Base-by-base conservation (phyloP, 2,888 invertebrate genomes). In the Heteromyza rotundicornis region DNA sequence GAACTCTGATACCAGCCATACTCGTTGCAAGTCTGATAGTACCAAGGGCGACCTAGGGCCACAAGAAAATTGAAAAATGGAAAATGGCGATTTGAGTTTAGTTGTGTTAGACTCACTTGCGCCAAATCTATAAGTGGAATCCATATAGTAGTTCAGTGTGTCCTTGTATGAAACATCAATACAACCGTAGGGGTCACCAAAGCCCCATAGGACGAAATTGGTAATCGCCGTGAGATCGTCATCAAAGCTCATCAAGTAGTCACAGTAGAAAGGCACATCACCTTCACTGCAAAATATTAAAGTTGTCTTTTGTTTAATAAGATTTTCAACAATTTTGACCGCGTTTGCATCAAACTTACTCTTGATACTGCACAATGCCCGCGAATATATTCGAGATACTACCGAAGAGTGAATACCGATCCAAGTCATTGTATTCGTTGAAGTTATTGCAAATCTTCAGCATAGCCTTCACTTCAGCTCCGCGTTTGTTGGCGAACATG, bases 1-100 rank as follows among this genome's bases (percentile, higher is more conserved):
- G 92, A 89, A 2, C 90, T 89, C 84, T 93, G 93, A 82, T 88
- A 94, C 86, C 89, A 94, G 58, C 94, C 95, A 80, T 89, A 94
- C 84, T 95, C 94, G 56, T 89, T 90, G 80, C 95, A 95, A 0
- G 92, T 92, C 83, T 95, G 94, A 80, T 91, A 94, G 1, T 85
- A 86, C 94, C 94, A 94, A 51, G 89, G 87, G 0, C 92, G 88
- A 79, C n/a, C n/a, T n/a, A n/a, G n/a, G n/a, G 86, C 91, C 90
- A n/a, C 19, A 44, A 27, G 10, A 27, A 27, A 27, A n/a, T n/a
- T n/a, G 24, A 57, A 17, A 2, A 19, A 49, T 1, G 35, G n/a
- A 58, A 44, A 2, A 16, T 1, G 8, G 8, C 7, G 3, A 22
- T 47, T 22, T 23, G 12, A 16, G 32, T 14, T 12, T 1, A 20